These are phyloP conservation scores for Cecidostiba fungosa DNA, from an alignment of 2,888 invertebrate species.

Conservation along the genomic window DNA sequence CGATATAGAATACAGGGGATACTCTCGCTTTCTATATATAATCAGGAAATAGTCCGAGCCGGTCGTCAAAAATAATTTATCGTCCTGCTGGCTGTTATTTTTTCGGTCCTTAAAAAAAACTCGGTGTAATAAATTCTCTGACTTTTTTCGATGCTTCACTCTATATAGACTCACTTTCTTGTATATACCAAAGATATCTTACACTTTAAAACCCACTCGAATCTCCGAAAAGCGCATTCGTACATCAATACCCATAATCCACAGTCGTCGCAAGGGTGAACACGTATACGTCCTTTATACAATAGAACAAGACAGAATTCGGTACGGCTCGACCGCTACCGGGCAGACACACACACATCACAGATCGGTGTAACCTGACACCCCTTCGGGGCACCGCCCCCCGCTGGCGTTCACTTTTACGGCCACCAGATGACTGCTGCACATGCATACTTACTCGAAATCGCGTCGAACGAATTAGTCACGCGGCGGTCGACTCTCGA, in stretches of 20 bases:
- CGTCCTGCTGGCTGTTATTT: slow-evolving; percentile 51
- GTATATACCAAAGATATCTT: background rate
- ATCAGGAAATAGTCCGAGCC: slow-evolving; percentile 56
- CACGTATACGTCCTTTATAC: background rate
- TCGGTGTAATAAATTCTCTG: slow-evolving; percentile 41
- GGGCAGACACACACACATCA: background rate
- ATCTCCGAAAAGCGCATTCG: slow-evolving; percentile 8
- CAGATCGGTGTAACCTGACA: slow-evolving; percentile 46
- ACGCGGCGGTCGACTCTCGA: slow-evolving; percentile 29
- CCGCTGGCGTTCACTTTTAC: slow-evolving; percentile 66
- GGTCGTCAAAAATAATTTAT: slow-evolving; percentile 63
- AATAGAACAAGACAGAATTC: background rate
- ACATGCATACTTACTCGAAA: background rate
- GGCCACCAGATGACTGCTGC: slow-evolving; percentile 46
- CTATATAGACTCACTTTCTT: background rate
- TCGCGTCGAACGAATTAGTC: slow-evolving; percentile 48
- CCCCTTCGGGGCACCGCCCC: slow-evolving; percentile 47
- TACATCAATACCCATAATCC: background rate
- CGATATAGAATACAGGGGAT: slow-evolving; percentile 64
- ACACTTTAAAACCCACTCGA: background rate
- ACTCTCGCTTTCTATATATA: slow-evolving; percentile 24
- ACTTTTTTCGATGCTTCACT: background rate
- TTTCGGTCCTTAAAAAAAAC: slow-evolving; percentile 36
- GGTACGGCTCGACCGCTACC: background rate
- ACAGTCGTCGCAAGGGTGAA: background rate